These are phyloP conservation scores for Mionectes macconnelli DNA, from an alignment of 2,113 vertebrate genomes.

Conservation along the genomic window DNA sequence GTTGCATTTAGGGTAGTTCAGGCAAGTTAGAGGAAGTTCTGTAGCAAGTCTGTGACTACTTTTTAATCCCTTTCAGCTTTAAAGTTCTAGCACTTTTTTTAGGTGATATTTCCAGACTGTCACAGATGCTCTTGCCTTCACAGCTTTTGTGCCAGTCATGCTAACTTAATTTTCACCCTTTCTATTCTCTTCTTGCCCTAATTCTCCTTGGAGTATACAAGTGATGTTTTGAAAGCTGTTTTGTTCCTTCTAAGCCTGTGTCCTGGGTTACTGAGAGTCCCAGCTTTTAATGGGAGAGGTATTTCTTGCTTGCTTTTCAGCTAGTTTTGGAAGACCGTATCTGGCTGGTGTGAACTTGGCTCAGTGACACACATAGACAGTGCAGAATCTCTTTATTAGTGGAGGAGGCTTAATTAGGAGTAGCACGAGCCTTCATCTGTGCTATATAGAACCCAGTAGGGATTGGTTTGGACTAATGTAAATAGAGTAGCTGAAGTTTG, in stretches of 20 bases:
- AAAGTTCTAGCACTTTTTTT: background rate
- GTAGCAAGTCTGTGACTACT: background rate
- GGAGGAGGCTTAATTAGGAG: background rate
- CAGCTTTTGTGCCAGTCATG: background rate
- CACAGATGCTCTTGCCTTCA: background rate
- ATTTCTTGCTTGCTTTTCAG: background rate
- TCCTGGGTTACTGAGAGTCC: background rate
- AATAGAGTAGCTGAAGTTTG: background rate
- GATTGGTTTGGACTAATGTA: background rate
- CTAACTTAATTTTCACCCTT: background rate
- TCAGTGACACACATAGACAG: background rate
- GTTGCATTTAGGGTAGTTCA: background rate
- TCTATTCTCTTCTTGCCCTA: background rate
- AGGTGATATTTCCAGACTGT: background rate
- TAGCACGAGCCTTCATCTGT: background rate
- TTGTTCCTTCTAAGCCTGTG: background rate
- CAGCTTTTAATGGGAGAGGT: background rate
- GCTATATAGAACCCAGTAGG: background rate
- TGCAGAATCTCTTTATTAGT: background rate
- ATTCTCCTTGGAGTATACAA: background rate
- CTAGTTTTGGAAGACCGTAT: background rate
- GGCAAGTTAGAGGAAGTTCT: background rate
- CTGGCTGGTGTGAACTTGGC: background rate
- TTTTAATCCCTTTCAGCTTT: background rate
- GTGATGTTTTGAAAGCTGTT: background rate